Percentiles rank a stretch among this genome's conserved stretches.
phyloP scores from a whole-genome alignment of 2,888 invertebrate species.

The Cacoxenus indagator region DNA sequence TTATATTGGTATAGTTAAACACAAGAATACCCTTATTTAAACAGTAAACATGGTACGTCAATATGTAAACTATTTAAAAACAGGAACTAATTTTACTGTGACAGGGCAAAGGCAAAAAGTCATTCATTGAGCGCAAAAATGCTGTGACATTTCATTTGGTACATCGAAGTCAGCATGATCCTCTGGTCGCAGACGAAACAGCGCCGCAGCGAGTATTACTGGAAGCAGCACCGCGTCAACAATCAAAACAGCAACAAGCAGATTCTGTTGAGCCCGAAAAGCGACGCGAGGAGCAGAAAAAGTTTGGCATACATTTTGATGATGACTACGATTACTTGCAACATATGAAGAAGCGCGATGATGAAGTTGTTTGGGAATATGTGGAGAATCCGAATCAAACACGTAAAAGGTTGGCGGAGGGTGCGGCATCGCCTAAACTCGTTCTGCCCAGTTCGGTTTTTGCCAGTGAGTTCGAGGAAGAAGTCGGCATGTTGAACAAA shows the following conservation, averaged over 20 bases:
- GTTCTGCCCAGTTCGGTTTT: slow-evolving; percentile 89
- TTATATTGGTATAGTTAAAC: too few relatives aligned
- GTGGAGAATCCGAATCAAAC: slow-evolving; percentile 67
- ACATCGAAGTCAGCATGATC: slow-evolving; percentile 94
- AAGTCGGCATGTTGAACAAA: slow-evolving; percentile 76
- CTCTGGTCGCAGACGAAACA: slow-evolving; percentile 87
- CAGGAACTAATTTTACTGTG: not conserved
- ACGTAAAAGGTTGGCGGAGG: slow-evolving; percentile 49
- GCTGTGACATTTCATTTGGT: slow-evolving; percentile 93
- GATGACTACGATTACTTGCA: slow-evolving; percentile 97
- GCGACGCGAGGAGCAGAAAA: slow-evolving; percentile 79
- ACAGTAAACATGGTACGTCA: too few relatives aligned
- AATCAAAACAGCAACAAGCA: slow-evolving; percentile 43
- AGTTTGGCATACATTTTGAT: slow-evolving; percentile 93
- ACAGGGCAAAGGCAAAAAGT: slow-evolving; percentile 67
- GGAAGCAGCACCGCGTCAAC: slow-evolving; percentile 69
- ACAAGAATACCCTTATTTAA: too few relatives aligned
- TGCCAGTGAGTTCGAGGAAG: slow-evolving; percentile 87
- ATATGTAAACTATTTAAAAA: not conserved
- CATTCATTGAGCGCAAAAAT: slow-evolving; percentile 91
- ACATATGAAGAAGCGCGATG: slow-evolving; percentile 76
- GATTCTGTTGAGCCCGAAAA: slow-evolving; percentile 70
- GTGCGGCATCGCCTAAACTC: slow-evolving; percentile 65
- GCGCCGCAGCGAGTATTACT: slow-evolving; percentile 91
- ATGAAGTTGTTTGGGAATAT: slow-evolving; percentile 69